Conservation (phyloP, 2,888 invertebrate species). For the Euspilapteryx auroguttella region DNA sequence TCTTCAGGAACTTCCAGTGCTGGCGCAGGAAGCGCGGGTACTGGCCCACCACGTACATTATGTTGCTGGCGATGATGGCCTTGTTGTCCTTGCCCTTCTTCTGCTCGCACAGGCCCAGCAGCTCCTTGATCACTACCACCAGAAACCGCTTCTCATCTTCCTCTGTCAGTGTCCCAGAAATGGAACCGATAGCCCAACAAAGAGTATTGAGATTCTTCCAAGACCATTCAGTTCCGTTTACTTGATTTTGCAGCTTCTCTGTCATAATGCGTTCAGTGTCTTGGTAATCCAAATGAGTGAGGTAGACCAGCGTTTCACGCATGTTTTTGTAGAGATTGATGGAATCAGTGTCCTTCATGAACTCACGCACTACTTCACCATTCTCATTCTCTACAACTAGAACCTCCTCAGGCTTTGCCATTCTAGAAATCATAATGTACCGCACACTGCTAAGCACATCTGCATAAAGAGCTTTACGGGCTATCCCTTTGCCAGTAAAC, state of each 20-base stretch:
- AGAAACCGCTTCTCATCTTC: constrained; percentile 99
- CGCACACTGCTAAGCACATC: constrained; percentile 86
- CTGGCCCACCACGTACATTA: constrained; percentile 99
- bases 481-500: constrained; percentile 42
- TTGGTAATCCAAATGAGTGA: constrained; percentile 96
- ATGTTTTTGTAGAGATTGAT: constrained; percentile 99
- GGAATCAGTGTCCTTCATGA: constrained; percentile 99
- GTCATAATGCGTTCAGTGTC: constrained; percentile 99
- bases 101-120: constrained; percentile 96
- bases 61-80: constrained; percentile 99
- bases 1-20: constrained; percentile 99
- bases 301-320: constrained; percentile 96
- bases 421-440: constrained; percentile 97
- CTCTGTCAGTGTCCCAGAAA: constrained; percentile 98
- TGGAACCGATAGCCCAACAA: constrained; percentile 99
- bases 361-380: constrained; percentile 98
- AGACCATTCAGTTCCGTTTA: constrained; percentile 98
- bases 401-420: constrained; percentile 99
- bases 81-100: constrained; percentile 99
- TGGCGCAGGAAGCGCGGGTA: constrained; percentile 97
- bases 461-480: constrained; percentile 74
- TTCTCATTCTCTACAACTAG: constrained; percentile 99
- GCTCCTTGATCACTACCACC: constrained; percentile 97
- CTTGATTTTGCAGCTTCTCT: constrained; percentile 96
- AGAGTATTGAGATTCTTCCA: constrained; percentile 99